These are phyloP conservation scores for Erethizon dorsatum DNA, from an alignment of 2,797 vertebrate species.

Conservation along the genomic window DNA sequence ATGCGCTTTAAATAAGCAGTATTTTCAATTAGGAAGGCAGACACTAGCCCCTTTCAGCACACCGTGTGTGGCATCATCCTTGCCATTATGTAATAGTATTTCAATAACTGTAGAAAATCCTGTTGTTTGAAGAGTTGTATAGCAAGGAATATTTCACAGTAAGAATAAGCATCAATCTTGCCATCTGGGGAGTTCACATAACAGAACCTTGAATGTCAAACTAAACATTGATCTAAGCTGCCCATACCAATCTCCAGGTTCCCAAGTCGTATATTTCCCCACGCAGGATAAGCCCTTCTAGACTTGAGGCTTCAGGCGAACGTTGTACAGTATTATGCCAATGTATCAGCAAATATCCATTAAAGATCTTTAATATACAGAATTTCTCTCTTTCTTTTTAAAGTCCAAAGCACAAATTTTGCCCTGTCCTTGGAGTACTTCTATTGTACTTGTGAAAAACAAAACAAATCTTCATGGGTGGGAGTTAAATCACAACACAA, in stretches of 20 bases:
- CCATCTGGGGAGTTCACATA: conserved; percentile 7
- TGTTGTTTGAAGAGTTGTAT: neutral
- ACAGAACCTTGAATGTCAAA: conserved; percentile 43
- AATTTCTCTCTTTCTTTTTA: neutral
- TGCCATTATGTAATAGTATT: neutral
- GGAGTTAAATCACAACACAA: conserved; percentile 49
- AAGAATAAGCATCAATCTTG: neutral
- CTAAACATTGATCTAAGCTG: conserved; percentile 59
- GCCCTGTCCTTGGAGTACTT: conserved; percentile 20
- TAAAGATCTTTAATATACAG: neutral
- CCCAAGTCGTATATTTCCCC: neutral
- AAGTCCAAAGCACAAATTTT: neutral
- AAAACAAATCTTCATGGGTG: conserved; percentile 7
- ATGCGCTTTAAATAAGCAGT: conserved; percentile 45
- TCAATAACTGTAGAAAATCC: conserved; percentile 57
- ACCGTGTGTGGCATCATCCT: neutral
- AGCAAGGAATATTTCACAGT: neutral
- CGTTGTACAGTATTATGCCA: conserved; percentile 19
- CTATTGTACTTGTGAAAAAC: conserved; percentile 17
- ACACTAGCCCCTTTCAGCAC: neutral
- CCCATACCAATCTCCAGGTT: neutral
- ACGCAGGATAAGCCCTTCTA: conserved; percentile 35
- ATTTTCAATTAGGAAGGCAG: conserved; percentile 51
- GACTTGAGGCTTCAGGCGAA: neutral
- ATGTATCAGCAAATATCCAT: conserved; percentile 6